phyloP scores from a whole-genome alignment of 2,888 invertebrate species.

The Teinopalpus imperialis region DNA sequence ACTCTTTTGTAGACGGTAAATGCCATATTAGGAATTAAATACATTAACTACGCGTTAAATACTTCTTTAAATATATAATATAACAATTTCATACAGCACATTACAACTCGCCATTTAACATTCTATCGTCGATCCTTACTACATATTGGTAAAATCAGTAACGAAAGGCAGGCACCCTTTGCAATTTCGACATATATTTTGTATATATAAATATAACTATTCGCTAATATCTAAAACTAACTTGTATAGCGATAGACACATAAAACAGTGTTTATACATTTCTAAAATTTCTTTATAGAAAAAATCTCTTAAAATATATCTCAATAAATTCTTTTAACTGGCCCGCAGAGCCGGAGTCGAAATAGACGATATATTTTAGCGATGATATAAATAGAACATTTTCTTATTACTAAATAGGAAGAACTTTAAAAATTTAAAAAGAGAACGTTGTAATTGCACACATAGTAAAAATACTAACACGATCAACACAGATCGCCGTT shows the following conservation, averaged over 20 bases:
- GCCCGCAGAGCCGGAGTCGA: conserved; percentile 49
- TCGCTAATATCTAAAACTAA: conserved; percentile 58
- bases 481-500: conserved; percentile 24
- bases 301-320: conserved; percentile 81
- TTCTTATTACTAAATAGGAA: conserved; percentile 73
- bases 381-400: conserved; percentile 71
- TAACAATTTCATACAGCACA: conserved; percentile 44
- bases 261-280: conserved; percentile 67
- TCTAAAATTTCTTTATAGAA: conserved; percentile 68
- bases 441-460: conserved; percentile 75
- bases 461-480: conserved; percentile 60
- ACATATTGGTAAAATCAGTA: conserved; percentile 58
- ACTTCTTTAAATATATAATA: conserved; percentile 43
- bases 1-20: conserved; percentile 78
- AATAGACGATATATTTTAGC: conserved; percentile 61
- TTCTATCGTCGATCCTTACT: conserved; percentile 48
- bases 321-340: conserved; percentile 62
- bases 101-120: conserved; percentile 48
- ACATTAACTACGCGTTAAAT: conserved; percentile 60
- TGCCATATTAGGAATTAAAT: conserved; percentile 79
- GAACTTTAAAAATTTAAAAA: conserved; percentile 67
- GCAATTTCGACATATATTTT: conserved; percentile 48
- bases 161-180: conserved; percentile 60
- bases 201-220: conserved; percentile 42
- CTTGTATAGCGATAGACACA: conserved; percentile 70